Evolutionary conservation across 2,113 vertebrate species (phyloP).

Genomic region (Oreochromis aureus): DNA sequence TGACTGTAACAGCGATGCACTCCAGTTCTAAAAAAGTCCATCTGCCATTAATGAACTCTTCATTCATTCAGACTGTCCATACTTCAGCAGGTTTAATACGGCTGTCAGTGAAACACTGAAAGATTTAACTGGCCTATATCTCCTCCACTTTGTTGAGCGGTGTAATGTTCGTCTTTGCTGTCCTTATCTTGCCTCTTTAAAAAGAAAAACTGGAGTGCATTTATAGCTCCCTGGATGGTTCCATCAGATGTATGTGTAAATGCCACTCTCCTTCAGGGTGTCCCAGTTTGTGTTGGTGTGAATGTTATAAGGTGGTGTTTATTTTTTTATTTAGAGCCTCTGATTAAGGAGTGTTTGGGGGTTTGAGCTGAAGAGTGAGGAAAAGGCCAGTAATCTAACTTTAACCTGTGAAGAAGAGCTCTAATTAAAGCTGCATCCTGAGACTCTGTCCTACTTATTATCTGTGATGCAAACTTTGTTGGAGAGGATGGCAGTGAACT

Average conservation of each 20-base stretch:
- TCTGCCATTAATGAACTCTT: not conserved
- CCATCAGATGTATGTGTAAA: not conserved
- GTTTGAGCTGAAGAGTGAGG: not conserved
- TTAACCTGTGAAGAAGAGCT: not conserved
- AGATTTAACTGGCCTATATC: not conserved
- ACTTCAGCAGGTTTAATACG: not conserved
- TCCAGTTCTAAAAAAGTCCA: not conserved
- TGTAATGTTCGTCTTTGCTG: not conserved
- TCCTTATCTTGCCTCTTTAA: not conserved
- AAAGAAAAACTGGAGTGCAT: not conserved
- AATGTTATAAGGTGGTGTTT: not conserved
- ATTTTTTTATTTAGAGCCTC: not conserved
- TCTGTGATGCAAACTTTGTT: not conserved
- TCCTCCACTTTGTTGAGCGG: not conserved
- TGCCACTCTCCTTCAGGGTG: not conserved
- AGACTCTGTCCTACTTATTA: not conserved
- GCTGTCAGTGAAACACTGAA: not conserved
- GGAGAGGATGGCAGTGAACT: fast-evolving
- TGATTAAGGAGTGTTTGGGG: not conserved
- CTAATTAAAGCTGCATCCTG: not conserved
- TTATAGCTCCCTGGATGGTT: not conserved
- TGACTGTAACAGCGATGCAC: not conserved
- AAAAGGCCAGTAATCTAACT: not conserved
- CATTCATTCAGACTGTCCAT: not conserved
- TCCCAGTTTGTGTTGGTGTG: not conserved